These are phyloP conservation scores for Lepus townsendii DNA, from an alignment of 2,797 vertebrate genomes.

Conservation along the genomic window DNA sequence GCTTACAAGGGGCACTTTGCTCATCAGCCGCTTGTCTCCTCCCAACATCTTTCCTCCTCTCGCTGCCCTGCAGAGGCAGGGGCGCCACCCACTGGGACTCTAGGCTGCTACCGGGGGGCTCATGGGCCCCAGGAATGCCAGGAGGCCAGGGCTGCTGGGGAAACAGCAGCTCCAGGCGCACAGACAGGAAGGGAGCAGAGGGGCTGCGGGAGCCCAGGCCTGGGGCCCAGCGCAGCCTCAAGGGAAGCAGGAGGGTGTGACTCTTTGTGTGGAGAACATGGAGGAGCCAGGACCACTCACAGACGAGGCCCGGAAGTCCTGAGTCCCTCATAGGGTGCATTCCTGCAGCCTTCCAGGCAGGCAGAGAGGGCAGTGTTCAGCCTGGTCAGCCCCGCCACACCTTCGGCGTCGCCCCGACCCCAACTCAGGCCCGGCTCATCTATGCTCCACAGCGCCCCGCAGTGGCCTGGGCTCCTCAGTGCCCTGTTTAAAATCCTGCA, in stretches of 20 bases:
- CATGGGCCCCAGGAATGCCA: rapidly evolving
- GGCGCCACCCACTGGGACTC: conserved; percentile 63
- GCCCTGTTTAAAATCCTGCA: not conserved
- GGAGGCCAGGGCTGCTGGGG: not conserved
- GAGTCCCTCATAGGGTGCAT: not conserved
- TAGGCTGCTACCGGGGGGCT: not conserved
- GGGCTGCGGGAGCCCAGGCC: not conserved
- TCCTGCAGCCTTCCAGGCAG: not conserved
- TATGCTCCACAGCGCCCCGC: not conserved
- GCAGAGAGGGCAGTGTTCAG: not conserved
- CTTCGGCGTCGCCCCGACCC: no score
- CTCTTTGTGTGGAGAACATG: not conserved
- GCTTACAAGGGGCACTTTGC: not conserved
- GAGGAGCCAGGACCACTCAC: not conserved
- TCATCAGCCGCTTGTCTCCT: not conserved
- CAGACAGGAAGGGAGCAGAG: not conserved
- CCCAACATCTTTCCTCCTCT: not conserved
- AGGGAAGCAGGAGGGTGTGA: not conserved
- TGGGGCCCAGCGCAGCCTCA: not conserved
- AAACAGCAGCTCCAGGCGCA: not conserved
- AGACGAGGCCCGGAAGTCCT: not conserved
- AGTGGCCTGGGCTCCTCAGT: not conserved
- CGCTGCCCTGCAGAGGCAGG: not conserved
- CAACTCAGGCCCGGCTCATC: no score
- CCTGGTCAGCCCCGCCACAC: no score